These are phyloP conservation scores for Syrphus vitripennis DNA, from an alignment of 2,888 invertebrate genomes.

Conservation along the genomic window DNA sequence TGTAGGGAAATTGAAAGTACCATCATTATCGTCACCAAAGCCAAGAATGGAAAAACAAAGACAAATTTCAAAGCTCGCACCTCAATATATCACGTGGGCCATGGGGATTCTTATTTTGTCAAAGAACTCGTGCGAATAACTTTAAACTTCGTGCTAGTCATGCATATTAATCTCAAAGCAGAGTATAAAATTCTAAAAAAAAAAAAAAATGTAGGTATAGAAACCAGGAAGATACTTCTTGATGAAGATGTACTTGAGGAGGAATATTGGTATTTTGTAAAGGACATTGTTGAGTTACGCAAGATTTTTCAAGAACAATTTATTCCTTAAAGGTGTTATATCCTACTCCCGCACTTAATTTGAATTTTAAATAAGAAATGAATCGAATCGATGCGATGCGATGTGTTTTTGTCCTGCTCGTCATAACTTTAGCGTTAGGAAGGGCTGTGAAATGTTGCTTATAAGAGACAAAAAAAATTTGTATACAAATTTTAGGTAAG, in stretches of 20 bases:
- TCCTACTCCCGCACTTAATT: background rate
- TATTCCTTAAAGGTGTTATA: background rate
- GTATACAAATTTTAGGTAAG: background rate
- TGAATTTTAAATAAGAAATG: background rate
- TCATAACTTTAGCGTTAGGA: background rate
- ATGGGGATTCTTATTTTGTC: background rate
- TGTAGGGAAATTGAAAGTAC: background rate
- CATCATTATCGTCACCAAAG: constrained; percentile 16
- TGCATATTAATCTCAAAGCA: background rate
- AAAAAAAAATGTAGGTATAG: background rate
- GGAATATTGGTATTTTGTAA: background rate
- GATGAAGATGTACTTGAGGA: background rate
- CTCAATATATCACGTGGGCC: constrained; percentile 10
- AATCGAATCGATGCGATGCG: background rate
- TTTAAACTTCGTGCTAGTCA: constrained; percentile 14
- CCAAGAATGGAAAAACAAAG: constrained; percentile 4
- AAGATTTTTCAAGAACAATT: background rate
- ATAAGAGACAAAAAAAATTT: background rate
- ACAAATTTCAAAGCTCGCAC: background rate
- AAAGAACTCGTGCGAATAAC: constrained; percentile 13
- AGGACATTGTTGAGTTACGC: background rate
- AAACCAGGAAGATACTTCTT: background rate
- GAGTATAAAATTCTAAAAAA: background rate
- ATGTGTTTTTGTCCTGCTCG: background rate
- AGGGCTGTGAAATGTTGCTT: background rate